Base-by-base conservation (phyloP, 2,113 vertebrate species). In the Callipepla squamata region DNA sequence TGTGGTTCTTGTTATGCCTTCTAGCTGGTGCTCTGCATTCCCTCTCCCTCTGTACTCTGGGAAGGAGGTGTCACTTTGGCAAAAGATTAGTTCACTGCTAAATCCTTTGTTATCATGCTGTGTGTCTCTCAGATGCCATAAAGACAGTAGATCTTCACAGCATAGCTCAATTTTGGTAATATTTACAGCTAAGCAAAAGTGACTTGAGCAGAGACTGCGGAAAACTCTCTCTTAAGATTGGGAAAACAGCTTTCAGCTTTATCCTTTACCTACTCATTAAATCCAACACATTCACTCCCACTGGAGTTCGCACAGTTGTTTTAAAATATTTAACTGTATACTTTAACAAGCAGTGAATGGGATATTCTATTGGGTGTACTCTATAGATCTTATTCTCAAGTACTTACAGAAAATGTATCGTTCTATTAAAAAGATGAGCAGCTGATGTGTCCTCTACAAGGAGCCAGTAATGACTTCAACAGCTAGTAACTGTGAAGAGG, bases 391-490 rank as follows among this genome's bases (percentile, higher is more conserved):
- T 23, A 67, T 32, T 91, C 63, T 10, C 21, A 69, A 72, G 16
- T 83, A 50, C 23, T 77, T 15, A 74, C 1, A 42, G 55, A 74
- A 65, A 81, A 85, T 28, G 21, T 5, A 63, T 44, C 69, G 32
- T 30, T 28, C 44, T 47, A 36, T 80, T 11, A 5, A 28, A 48
- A 86, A 58, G 38, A 80, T 76, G 22, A 59, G 32, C 38, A 87
- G 69, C 80, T 83, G 67, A 68, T 93, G 72, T 70, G 38, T 72
- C 92, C 89, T 90, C 32, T 30, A 48, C 26, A 51, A 36, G 62
- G 86, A 93, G 23, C 45, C 25, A 74, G 61, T 61, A 87, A 90
- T 77, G 62, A 88, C 76, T 58, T 79, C 68, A 93, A 84, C 75
- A 93, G 57, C 78, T 40, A 85, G 44, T 45, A 85, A 50, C 63